Percentiles rank a stretch among this genome's conserved stretches.
Evolutionary conservation across 1,140 invertebrate species (phyloP).

Genomic region (Drosophila chauvacae): DNA sequence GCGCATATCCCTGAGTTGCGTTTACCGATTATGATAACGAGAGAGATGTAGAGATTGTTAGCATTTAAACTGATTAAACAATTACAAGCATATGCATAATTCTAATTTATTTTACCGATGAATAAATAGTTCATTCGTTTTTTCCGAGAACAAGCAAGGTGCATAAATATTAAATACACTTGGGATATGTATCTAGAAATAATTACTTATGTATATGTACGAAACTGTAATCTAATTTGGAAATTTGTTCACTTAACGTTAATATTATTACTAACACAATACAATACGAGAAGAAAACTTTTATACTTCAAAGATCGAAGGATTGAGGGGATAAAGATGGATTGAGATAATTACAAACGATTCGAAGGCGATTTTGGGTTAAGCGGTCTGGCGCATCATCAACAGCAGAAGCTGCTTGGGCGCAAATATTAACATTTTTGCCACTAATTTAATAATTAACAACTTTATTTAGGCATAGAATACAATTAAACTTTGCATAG

Average conservation of each 20-base stretch:
- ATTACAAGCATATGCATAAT: conserved; percentile 36
- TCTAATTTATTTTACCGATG: conserved; percentile 24
- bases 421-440: conserved; percentile 68
- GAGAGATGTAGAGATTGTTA: conserved; percentile 84
- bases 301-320: conserved; percentile 57
- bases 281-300: conserved; percentile 41
- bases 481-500: conserved; percentile 69
- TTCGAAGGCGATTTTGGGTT: conserved; percentile 25
- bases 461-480: conserved; percentile 62
- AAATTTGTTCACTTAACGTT: conserved; percentile 49
- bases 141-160: conserved; percentile 54
- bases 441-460: conserved; percentile 69
- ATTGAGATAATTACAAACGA: conserved; percentile 28
- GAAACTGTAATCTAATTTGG: conserved; percentile 60
- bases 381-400: conserved; percentile 15
- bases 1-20: conserved; percentile 32
- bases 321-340: conserved; percentile 43
- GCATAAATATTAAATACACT: conserved; percentile 36
- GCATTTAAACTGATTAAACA: conserved; percentile 68
- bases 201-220: conserved; percentile 35
- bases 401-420: conserved; percentile 26
- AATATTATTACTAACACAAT: conserved; percentile 53
- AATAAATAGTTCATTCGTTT: conserved; percentile 39
- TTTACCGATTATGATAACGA: conserved; percentile 55
- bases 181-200: conserved; percentile 22